Percentiles rank a stretch among this genome's conserved stretches.
Conservation (phyloP, 2,888 invertebrate species). For the Tupiocoris notatus region DNA sequence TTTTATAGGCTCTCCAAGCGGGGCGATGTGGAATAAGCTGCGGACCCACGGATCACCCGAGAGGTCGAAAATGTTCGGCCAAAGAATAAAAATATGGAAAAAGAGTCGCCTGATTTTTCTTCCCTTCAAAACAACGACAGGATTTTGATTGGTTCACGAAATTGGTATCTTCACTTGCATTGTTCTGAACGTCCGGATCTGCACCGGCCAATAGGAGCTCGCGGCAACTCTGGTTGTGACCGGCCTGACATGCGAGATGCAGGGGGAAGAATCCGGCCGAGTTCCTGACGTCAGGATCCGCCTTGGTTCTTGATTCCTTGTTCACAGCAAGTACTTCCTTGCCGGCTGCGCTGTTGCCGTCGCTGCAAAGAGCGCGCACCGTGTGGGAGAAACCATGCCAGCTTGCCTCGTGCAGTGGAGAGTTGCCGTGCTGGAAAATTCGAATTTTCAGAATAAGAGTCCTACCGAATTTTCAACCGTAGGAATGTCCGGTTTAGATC, state of each 20-base stretch:
- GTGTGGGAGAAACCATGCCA: conserved; percentile 92
- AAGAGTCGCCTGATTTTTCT: too few relatives aligned
- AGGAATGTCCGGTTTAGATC: too few relatives aligned
- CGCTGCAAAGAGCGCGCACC: conserved; percentile 63
- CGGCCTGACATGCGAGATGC: conserved; percentile 93
- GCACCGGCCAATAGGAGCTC: conserved; percentile 84
- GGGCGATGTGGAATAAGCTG: too few relatives aligned
- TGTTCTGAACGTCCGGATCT: conserved; percentile 85
- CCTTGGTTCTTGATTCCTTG: conserved; percentile 49
- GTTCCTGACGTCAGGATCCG: conserved; percentile 66
- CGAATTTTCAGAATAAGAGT: too few relatives aligned
- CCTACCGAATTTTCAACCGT: too few relatives aligned
- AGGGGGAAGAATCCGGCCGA: conserved; percentile 89
- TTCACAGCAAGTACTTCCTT: neutral
- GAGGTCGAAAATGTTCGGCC: too few relatives aligned
- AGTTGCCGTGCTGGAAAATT: conserved; percentile 86
- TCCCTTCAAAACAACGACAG: too few relatives aligned
- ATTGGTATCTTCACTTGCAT: too few relatives aligned
- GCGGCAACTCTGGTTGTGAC: conserved; percentile 91
- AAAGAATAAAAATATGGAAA: too few relatives aligned
- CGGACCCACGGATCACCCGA: too few relatives aligned
- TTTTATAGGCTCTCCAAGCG: too few relatives aligned
- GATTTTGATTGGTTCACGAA: too few relatives aligned
- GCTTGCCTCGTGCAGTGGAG: conserved; percentile 89
- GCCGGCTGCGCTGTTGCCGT: conserved; percentile 56